Evolutionary conservation across 2,888 invertebrate genomes (phyloP), one percentile per base, ranked within the genome.

Genomic region (Pollenia griseotomentosa): DNA sequence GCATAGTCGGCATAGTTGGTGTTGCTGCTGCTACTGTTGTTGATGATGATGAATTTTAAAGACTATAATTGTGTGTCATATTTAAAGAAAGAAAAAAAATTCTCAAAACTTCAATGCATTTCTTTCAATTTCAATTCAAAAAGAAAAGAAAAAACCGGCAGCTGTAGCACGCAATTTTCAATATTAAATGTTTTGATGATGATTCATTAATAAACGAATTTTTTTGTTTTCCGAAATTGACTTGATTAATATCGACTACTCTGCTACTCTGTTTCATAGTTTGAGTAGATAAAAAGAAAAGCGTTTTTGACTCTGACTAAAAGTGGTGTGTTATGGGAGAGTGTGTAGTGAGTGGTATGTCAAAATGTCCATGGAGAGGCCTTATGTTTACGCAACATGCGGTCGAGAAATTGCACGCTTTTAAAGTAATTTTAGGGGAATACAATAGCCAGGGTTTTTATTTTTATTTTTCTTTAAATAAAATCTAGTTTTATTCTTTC

Each of bases 21-120:
- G 23, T 59, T 63, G 55, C 55, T 77, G 16, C 33, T 46, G 55
- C 8, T 53, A 42, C 12, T 19, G 55, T 1, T 73, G 19, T 7
- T 66, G 63, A 85, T 81, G 77, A 74, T 82, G 71, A 82, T 86
- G 78, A 80, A 80, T 84, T 84, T 87, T 78, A 82, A 81, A 87
- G 73, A 84, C 81, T 74, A 70, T 87, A 87, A 82, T 84, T 87
- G 84, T 82, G 46, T 79, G 84, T 78, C 81, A 87, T 66, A 77
- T 77, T 78, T 65, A 77, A 70, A 59, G 16, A 33, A 55, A 51
- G n/a, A 53, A 78, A 57, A 16, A 57, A 59, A 70, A 77, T 77
- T 77, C 70, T 77, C 70, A 81, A 61, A 51, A 53, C 77, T 70
- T 40, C 14, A 53, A 68, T 59, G 19, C 23, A 66, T 82, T 82